Conservation (phyloP, 2,113 vertebrate genomes). For the Arenaria interpres region DNA sequence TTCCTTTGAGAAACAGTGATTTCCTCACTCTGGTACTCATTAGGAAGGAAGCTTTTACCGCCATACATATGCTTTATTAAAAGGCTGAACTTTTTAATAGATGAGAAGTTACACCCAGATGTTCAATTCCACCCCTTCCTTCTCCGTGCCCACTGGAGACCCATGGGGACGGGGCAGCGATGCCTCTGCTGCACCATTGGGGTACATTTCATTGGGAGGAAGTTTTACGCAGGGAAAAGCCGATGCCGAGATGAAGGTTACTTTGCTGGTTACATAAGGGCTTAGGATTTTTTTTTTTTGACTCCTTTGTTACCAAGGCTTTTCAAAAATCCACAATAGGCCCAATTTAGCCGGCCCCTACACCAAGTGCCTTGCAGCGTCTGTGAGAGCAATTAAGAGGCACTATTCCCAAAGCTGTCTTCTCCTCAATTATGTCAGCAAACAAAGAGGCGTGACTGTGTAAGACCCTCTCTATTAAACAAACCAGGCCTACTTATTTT, state of each 20-base stretch:
- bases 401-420: conserved; percentile 47
- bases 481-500: conserved; percentile 43
- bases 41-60: not conserved
- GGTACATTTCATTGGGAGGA: not conserved
- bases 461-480: conserved; percentile 48
- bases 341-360: not conserved
- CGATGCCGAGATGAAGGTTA: not conserved
- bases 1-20: conserved; percentile 28
- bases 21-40: conserved; percentile 17
- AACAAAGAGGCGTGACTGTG: conserved; percentile 46
- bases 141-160: not conserved
- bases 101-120: not conserved
- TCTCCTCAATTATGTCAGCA: conserved; percentile 45
- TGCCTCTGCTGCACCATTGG: not conserved
- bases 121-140: not conserved
- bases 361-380: not conserved
- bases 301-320: not conserved
- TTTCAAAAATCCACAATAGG: conserved; percentile 28
- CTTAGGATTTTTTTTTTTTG: not conserved
- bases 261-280: not conserved
- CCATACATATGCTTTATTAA: not conserved
- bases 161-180: not conserved
- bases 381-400: conserved; percentile 59
- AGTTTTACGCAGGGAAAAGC: not conserved
- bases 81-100: not conserved